Conservation (phyloP, 2,888 invertebrate genomes). For the Eilema sororculum region DNA sequence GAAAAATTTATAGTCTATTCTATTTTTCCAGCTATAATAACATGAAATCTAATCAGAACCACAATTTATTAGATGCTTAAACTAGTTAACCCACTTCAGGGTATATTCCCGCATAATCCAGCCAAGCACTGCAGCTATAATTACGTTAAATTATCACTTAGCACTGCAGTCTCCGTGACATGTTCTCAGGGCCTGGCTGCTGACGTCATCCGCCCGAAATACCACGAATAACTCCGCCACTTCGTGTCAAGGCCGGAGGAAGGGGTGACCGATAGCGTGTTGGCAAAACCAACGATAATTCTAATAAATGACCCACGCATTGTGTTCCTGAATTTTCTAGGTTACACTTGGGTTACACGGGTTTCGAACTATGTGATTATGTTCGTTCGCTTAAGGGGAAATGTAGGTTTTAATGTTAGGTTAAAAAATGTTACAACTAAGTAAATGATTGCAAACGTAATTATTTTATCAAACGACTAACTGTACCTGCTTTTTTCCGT, state of each 20-base stretch:
- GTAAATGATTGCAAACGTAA: too few relatives aligned
- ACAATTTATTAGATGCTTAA: background rate
- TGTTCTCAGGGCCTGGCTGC: slow-evolving; percentile 39
- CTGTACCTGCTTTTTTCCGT: too few relatives aligned
- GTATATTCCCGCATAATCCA: slow-evolving; percentile 17
- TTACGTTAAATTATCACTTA: slow-evolving; percentile 50
- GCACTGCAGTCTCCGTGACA: slow-evolving; percentile 48
- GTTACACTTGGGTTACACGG: slow-evolving; percentile 15
- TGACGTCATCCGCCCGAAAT: slow-evolving; percentile 49
- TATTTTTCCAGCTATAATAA: background rate
- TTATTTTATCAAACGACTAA: too few relatives aligned
- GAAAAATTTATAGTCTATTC: too few relatives aligned
- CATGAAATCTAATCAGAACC: background rate
- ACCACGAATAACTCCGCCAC: slow-evolving; percentile 49
- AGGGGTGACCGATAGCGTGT: slow-evolving; percentile 54
- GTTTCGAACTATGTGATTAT: background rate
- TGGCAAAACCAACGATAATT: slow-evolving; percentile 44
- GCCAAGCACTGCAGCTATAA: slow-evolving; percentile 46
- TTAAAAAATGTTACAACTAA: too few relatives aligned
- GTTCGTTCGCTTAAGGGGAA: background rate
- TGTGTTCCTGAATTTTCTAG: slow-evolving; percentile 31
- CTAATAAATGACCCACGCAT: slow-evolving; percentile 47
- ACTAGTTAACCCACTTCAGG: background rate
- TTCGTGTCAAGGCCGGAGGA: slow-evolving; percentile 52
- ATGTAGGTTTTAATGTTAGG: too few relatives aligned